Percentiles rank a stretch among this genome's conserved stretches.
Evolutionary conservation across 1,140 invertebrate genomes (phyloP).

Genomic region (Cotesia chilonis): DNA sequence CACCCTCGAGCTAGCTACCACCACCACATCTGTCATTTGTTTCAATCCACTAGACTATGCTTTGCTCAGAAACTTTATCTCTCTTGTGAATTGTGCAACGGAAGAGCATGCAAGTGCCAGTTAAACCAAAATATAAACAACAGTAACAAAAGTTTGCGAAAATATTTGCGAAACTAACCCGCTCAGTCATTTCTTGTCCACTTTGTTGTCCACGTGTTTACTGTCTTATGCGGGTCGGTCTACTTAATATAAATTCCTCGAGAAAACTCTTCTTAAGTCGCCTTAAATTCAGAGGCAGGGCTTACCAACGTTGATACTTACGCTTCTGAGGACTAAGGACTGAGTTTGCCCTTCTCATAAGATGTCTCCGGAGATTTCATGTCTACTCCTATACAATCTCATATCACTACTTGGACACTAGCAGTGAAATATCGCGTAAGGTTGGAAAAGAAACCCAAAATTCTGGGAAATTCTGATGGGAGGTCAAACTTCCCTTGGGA

Average conservation of each 20-base stretch:
- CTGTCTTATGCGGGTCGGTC: no score
- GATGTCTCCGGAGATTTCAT: conserved; percentile 38
- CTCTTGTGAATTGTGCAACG: not conserved
- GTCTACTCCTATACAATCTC: conserved; percentile 26
- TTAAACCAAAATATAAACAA: no score
- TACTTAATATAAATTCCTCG: no score
- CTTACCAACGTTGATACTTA: not conserved
- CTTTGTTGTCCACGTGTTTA: no score
- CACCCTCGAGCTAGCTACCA: conserved; percentile 4
- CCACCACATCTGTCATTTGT: conserved; percentile 19
- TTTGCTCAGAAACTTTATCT: not conserved
- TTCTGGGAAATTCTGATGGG: conserved; percentile 34
- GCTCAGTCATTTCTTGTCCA: not conserved
- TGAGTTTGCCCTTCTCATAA: not conserved
- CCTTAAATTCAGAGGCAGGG: not conserved
- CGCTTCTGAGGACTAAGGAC: not conserved
- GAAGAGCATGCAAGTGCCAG: no score
- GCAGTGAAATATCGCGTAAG: conserved; percentile 27
- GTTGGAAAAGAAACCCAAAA: conserved; percentile 29
- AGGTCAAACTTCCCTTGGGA: conserved; percentile 50
- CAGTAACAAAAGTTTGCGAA: not conserved
- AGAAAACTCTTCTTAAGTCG: not conserved
- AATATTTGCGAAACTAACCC: not conserved
- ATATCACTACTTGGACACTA: conserved; percentile 14
- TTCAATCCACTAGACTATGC: not conserved